Percentiles rank a stretch among this genome's conserved stretches.
Evolutionary conservation across 2,888 invertebrate species (phyloP).

Genomic region (Lepidocyrtinus sp.): DNA sequence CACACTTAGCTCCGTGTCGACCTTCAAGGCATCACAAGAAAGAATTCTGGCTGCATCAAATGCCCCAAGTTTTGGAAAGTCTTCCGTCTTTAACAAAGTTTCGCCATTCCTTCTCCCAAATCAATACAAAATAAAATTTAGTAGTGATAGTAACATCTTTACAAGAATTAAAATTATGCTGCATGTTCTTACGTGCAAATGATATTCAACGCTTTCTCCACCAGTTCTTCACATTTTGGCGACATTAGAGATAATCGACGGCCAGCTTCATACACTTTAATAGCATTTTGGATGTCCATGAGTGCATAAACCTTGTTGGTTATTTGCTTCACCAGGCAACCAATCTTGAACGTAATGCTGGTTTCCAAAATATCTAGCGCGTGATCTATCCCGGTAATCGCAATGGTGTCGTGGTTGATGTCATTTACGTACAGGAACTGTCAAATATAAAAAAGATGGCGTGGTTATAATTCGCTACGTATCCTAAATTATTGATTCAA

Average conservation of each 20-base stretch:
- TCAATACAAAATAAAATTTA: not conserved
- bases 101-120: slow-evolving; percentile 20
- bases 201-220: slow-evolving; percentile 11
- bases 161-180: not conserved
- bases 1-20: slow-evolving; percentile 25
- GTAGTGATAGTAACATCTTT: too few species aligned
- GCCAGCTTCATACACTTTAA: slow-evolving; percentile 20
- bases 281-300: not conserved
- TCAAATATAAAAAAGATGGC: not conserved
- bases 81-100: not conserved
- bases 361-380: slow-evolving; percentile 14
- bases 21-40: slow-evolving; percentile 28
- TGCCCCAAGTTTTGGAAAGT: slow-evolving; percentile 27
- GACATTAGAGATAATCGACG: not conserved
- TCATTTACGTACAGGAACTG: slow-evolving; percentile 27
- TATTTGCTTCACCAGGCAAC: not conserved
- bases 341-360: slow-evolving; percentile 4
- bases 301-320: not conserved
- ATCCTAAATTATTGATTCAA: too few species aligned
- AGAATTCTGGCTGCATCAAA: slow-evolving; percentile 30
- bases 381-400: not conserved
- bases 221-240: not conserved
- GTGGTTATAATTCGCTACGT: not conserved
- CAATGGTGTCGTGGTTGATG: not conserved
- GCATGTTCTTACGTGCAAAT: slow-evolving; percentile 14